A percentile compares a stretch with the other conserved stretches of the same genome.
Evolutionary conservation across 2,888 invertebrate species (phyloP).

Genomic region (Pollenia angustigena): DNA sequence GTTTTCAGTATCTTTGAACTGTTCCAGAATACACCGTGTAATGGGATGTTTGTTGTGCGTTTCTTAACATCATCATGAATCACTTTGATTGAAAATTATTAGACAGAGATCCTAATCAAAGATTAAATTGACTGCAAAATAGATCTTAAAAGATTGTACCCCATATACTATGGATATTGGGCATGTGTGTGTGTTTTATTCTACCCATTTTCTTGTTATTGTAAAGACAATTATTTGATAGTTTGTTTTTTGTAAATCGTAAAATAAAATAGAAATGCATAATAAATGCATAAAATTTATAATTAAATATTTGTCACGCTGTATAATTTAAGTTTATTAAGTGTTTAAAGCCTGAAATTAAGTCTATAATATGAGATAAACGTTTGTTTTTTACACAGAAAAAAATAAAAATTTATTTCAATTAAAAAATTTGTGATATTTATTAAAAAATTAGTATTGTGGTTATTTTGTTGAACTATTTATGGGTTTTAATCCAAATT

Average conservation of each 20-base stretch:
- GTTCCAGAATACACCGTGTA: neutral
- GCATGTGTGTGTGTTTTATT: neutral
- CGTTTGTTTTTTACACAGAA: too few relatives aligned
- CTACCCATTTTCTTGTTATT: too few relatives aligned
- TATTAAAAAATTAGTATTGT: too few relatives aligned
- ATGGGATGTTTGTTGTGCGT: neutral
- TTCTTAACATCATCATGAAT: slow-evolving; percentile 15
- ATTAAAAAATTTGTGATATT: too few relatives aligned
- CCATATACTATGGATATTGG: neutral
- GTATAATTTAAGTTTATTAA: neutral
- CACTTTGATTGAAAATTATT: slow-evolving; percentile 3
- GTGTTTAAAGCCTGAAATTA: too few relatives aligned
- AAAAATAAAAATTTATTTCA: too few relatives aligned
- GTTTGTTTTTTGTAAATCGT: neutral
- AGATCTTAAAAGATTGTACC: neutral
- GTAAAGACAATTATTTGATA: neutral
- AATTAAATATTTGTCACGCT: neutral
- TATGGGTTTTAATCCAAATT: too few relatives aligned
- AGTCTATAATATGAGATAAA: too few relatives aligned
- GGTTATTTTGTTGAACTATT: too few relatives aligned
- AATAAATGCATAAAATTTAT: neutral
- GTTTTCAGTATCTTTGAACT: neutral
- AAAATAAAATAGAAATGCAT: neutral
- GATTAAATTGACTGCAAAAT: neutral
- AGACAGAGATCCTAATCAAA: neutral